phyloP scores from a whole-genome alignment of 35 echinoderm and acorn worm species.

The Chiridota heheva region DNA sequence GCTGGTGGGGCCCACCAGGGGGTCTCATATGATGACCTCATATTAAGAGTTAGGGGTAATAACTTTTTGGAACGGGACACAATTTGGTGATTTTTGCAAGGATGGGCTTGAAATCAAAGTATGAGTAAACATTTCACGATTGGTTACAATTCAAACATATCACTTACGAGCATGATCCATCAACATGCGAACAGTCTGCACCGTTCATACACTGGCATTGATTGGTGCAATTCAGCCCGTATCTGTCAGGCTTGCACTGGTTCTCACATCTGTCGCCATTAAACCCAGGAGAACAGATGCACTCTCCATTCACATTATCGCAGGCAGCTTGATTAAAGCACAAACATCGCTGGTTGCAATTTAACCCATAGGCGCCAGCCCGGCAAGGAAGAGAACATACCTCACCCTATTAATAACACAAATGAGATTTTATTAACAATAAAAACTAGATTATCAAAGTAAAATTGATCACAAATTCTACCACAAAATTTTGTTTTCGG shows the following conservation, averaged over 20 bases:
- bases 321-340: constrained; percentile 82
- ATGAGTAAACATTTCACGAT: background rate
- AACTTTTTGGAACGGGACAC: no score
- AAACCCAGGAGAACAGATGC: constrained; percentile 67
- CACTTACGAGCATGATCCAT: constrained; percentile 83
- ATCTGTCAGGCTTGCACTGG: constrained; percentile 62
- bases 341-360: constrained; percentile 53
- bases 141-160: background rate
- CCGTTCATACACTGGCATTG: constrained; percentile 80
- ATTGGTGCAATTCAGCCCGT: constrained; percentile 55
- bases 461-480: no score
- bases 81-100: no score
- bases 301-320: constrained; percentile 56
- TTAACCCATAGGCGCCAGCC: constrained; percentile 42
- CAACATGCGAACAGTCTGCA: constrained; percentile 60
- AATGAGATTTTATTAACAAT: no score
- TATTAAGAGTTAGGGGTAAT: no score
- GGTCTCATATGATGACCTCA: no score
- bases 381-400: constrained; percentile 67
- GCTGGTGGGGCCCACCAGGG: no score
- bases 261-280: constrained; percentile 68
- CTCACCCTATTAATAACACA: constrained; percentile 47
- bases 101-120: background rate
- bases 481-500: no score
- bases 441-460: no score